phyloP scores from a whole-genome alignment of 2,113 vertebrate genomes.

The Barnardius zonarius region DNA sequence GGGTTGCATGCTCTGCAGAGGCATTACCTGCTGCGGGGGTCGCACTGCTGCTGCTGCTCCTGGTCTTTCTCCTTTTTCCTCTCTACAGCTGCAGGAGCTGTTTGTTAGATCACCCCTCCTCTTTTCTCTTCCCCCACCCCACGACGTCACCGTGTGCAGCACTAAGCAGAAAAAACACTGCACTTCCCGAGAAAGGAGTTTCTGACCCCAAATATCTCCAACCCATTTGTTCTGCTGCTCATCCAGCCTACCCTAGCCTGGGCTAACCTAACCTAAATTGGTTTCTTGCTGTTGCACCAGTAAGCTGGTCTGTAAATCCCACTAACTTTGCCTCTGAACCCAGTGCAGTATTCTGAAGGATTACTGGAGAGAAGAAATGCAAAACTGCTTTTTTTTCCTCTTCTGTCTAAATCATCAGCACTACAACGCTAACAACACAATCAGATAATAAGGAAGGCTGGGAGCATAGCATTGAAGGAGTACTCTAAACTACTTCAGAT shows the following conservation, averaged over 20 bases:
- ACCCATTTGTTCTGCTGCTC: not conserved
- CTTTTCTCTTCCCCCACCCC: conserved; percentile 51
- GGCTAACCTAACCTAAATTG: not conserved
- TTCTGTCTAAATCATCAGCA: not conserved
- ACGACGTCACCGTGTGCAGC: not conserved
- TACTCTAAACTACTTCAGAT: not conserved
- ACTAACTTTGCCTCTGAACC: not conserved
- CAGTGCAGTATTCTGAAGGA: not conserved
- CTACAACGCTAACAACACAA: not conserved
- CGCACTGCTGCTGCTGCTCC: not conserved
- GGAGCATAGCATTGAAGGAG: not conserved
- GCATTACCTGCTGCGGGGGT: not conserved
- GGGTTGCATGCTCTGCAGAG: not conserved
- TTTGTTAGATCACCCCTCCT: conserved; percentile 33
- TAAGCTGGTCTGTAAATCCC: not conserved
- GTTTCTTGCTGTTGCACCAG: not conserved
- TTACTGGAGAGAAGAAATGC: not conserved
- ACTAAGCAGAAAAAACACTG: not conserved
- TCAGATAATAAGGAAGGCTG: not conserved
- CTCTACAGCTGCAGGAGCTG: conserved; percentile 36
- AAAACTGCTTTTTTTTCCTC: not conserved
- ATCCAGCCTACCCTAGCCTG: not conserved
- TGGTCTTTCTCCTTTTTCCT: not conserved
- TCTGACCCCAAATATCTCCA: not conserved
- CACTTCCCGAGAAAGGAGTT: conserved; percentile 4